Percentiles rank a stretch among this genome's conserved stretches.
phyloP scores from a whole-genome alignment of 2,888 invertebrate genomes.

The Idaea straminata region DNA sequence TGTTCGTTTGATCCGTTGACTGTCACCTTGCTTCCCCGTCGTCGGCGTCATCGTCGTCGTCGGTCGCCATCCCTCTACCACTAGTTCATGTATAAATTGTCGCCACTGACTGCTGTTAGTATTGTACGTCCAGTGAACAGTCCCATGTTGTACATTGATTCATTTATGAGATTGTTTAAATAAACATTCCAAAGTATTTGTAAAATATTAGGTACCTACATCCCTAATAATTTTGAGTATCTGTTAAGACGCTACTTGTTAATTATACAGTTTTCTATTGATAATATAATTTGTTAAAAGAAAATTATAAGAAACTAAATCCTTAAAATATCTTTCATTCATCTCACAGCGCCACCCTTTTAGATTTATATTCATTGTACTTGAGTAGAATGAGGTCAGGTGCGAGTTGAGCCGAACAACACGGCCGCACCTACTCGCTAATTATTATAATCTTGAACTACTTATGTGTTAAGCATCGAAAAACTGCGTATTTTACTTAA shows the following conservation, averaged over 20 bases:
- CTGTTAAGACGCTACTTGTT: constrained; percentile 80
- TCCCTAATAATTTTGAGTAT: constrained; percentile 78
- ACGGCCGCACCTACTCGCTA: constrained; percentile 47
- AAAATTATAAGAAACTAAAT: constrained; percentile 81
- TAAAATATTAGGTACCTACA: constrained; percentile 76
- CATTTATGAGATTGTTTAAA: constrained; percentile 73
- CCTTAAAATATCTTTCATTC: constrained; percentile 67
- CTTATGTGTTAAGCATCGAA: constrained; percentile 45
- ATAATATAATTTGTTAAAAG: constrained; percentile 81
- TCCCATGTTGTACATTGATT: constrained; percentile 56
- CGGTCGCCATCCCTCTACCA: constrained; percentile 25
- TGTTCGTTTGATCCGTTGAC: constrained; percentile 28
- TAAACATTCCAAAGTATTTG: constrained; percentile 80
- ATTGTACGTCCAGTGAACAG: constrained; percentile 28
- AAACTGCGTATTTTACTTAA: constrained; percentile 29
- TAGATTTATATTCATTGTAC: constrained; percentile 21
- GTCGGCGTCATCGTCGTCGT: constrained; percentile 9
- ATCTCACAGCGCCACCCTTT: constrained; percentile 11
- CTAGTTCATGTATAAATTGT: constrained; percentile 1
- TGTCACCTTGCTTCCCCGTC: constrained; percentile 11
- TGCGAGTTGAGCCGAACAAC: constrained; percentile 6
- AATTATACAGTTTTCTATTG: constrained; percentile 81
- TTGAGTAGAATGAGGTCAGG: constrained; percentile 18
- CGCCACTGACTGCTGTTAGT: constrained; percentile 7
- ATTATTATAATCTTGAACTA: constrained; percentile 74